These are phyloP conservation scores for Pampusana beccarii DNA, from an alignment of 2,113 vertebrate genomes.

Conservation along the genomic window DNA sequence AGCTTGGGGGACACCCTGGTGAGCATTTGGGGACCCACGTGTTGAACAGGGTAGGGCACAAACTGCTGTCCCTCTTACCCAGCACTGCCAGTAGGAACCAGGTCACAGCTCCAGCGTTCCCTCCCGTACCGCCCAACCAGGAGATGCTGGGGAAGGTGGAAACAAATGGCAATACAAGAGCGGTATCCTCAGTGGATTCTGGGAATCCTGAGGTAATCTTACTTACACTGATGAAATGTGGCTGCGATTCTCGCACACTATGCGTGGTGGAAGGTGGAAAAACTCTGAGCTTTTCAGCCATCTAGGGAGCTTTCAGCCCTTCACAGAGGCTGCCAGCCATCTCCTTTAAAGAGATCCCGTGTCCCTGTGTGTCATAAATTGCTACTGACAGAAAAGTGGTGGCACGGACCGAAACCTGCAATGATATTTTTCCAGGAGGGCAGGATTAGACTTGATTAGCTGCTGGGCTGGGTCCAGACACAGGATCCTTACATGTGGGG, in stretches of 20 bases:
- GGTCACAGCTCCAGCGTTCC: background rate
- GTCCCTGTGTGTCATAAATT: background rate
- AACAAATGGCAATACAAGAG: background rate
- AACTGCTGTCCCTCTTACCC: background rate
- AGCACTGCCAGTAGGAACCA: background rate
- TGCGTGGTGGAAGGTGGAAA: background rate
- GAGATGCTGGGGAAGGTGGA: background rate
- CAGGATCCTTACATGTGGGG: background rate
- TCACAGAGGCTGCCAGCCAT: background rate
- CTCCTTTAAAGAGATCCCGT: background rate
- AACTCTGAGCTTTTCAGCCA: background rate
- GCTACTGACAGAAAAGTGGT: background rate
- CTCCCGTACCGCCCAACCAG: background rate
- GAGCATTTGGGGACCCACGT: background rate
- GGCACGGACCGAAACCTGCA: background rate
- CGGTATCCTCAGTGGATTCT: background rate
- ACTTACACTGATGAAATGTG: background rate
- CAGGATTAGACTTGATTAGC: slow-evolving; percentile 32
- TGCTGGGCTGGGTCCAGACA: slow-evolving; percentile 7
- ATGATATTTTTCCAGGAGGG: slow-evolving; percentile 15
- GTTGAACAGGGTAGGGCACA: background rate
- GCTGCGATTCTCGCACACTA: background rate
- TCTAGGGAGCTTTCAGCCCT: background rate
- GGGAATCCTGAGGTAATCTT: background rate
- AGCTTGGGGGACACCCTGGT: background rate